Conservation (phyloP, 2,797 vertebrate genomes). For the Cossypha caffra region DNA sequence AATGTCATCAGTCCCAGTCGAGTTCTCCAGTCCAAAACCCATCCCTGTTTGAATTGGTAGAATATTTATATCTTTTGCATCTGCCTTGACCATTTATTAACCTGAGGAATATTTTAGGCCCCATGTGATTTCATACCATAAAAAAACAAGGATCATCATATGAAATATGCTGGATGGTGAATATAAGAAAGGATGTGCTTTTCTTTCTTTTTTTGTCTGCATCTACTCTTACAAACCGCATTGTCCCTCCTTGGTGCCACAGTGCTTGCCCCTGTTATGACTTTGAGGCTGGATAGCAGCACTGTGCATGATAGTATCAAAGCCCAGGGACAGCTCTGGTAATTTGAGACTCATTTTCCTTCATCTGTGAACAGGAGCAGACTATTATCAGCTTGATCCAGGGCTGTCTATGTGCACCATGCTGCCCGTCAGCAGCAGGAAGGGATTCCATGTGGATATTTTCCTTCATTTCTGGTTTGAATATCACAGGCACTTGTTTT, state of each 20-base stretch:
- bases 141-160: background rate
- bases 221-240: background rate
- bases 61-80: background rate
- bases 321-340: constrained; percentile 1
- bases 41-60: background rate
- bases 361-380: background rate
- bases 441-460: background rate
- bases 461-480: background rate
- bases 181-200: background rate
- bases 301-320: constrained; percentile 23
- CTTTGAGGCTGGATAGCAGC: constrained; percentile 34
- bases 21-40: background rate
- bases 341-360: constrained; percentile 13
- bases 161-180: background rate
- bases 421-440: background rate
- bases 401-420: background rate
- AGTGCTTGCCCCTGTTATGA: constrained; percentile 39
- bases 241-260: constrained; percentile 24
- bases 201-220: background rate
- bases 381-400: background rate
- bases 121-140: background rate
- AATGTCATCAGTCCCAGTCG: rapidly evolving
- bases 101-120: background rate
- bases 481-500: background rate
- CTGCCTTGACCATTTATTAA: background rate